Evolutionary conservation across 1,140 invertebrate genomes (phyloP), one percentile per base, ranked within the genome.

Genomic region (Drosophila nebulosa): DNA sequence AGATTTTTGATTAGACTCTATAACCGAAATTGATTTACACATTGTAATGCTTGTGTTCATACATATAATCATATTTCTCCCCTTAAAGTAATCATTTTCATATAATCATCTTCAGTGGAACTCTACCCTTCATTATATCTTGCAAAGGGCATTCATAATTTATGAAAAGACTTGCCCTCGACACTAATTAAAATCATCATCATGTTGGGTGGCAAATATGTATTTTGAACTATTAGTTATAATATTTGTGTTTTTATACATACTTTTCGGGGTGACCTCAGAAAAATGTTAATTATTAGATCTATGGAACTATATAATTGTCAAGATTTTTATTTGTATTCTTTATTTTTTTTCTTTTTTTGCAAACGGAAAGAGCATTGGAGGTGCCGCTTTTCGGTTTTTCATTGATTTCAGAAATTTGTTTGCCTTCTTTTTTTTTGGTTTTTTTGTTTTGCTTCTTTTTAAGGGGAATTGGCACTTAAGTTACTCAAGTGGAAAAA

Each of bases 401-500:
- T 52, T 21, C 53, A 65, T 57, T 69, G 67, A 39, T 42, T 52
- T 51, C 35, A 24, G 35, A 55, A 58, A 42, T 30, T 62, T 75
- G 69, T 63, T 64, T n/a, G n/a, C n/a, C 36, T 64, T 68, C 52
- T 63, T 46, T 64, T 66, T 39, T 2, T 46, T 51, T n/a, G n/a
- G n/a, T n/a, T 59, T 61, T 70, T 70, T 57, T 46, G 21, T 69
- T 36, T 56, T 63, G 60, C 67, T 69, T 64, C 50, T 77, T 75
- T 77, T 69, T 67, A 61, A 61, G 70, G 69, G 66, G 79, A 89
- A 88, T 88, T 88, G 84, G 84, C 84, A 88, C 84, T 84, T 89
- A 88, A 89, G 78, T 88, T 88, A 89, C 76, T 88, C 84, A 88
- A 88, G 84, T 88, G 84, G 84, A 89, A 89, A 88, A 88, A 88